Conservation (phyloP, 2,113 vertebrate genomes). For the Syrmaticus mikado region DNA sequence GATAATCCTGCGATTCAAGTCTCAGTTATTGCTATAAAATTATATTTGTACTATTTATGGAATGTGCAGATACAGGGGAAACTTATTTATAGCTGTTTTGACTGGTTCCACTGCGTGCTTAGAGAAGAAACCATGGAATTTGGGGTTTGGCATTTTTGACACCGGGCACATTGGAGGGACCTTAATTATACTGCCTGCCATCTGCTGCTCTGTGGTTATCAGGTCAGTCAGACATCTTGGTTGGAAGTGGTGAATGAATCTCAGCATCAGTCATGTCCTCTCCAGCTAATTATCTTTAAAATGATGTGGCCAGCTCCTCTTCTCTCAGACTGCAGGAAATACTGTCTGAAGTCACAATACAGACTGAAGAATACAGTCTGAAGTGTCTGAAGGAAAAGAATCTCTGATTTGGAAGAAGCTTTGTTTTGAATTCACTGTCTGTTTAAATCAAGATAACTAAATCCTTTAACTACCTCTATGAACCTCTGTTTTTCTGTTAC, state of each 20-base stretch:
- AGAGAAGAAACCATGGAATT: conserved; percentile 67
- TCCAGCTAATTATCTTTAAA: background rate
- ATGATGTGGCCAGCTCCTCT: background rate
- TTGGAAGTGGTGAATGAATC: background rate
- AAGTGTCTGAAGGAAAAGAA: no score
- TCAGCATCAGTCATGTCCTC: background rate
- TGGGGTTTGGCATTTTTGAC: conserved; percentile 66
- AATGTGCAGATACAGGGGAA: conserved; percentile 64
- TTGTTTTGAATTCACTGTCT: background rate
- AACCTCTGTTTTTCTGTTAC: background rate
- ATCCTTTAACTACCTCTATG: background rate
- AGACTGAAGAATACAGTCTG: no score
- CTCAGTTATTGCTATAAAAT: conserved; percentile 45
- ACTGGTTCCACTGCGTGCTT: conserved; percentile 42
- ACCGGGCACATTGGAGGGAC: conserved; percentile 28
- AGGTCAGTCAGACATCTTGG: conserved; percentile 6
- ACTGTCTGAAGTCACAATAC: background rate
- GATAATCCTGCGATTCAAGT: conserved; percentile 4
- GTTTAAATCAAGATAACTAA: background rate
- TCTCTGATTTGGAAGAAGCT: background rate
- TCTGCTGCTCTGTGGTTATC: conserved; percentile 38
- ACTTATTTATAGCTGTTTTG: conserved; percentile 58
- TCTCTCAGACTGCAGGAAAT: background rate
- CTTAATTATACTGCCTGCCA: conserved; percentile 6
- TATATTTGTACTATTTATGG: conserved; percentile 61